These are phyloP conservation scores for Ciconia stormi DNA, from an alignment of 2,113 vertebrate genomes.

Conservation along the genomic window DNA sequence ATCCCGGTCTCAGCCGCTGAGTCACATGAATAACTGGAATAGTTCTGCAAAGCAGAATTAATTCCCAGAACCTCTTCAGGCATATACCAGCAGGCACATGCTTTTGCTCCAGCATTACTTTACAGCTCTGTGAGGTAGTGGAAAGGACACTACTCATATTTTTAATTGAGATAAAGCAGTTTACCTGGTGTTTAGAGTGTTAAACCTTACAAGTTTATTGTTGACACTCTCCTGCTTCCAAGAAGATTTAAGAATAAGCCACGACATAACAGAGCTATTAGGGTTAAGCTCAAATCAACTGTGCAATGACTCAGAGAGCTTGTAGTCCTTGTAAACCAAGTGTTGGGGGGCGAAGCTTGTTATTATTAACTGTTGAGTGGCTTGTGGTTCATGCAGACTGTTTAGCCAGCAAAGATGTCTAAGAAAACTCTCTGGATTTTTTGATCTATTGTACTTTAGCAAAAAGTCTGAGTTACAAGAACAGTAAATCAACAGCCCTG, in stretches of 20 bases:
- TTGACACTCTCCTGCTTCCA: conserved; percentile 14
- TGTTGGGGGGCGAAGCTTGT: conserved; percentile 14
- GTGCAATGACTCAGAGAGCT: conserved; percentile 61
- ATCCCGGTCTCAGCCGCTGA: conserved; percentile 75
- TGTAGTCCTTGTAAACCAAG: conserved; percentile 48
- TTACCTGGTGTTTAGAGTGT: conserved; percentile 31
- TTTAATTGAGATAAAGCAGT: conserved; percentile 25
- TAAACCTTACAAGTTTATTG: conserved; percentile 31
- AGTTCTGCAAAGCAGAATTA: conserved; percentile 75
- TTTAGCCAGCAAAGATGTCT: neutral
- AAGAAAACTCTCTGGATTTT: neutral
- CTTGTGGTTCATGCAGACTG: neutral
- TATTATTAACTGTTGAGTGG: conserved; percentile 51
- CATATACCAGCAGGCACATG: conserved; percentile 72
- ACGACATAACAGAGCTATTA: conserved; percentile 39
- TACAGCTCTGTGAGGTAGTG: conserved; percentile 54
- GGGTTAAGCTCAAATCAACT: conserved; percentile 64
- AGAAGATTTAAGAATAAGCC: conserved; percentile 55
- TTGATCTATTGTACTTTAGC: neutral
- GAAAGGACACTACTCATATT: conserved; percentile 6
- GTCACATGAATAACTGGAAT: conserved; percentile 84
- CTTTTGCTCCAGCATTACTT: conserved; percentile 46
- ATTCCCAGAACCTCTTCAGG: conserved; percentile 80
- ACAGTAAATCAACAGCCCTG: neutral
- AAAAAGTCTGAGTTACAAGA: neutral